phyloP scores from a whole-genome alignment of 2,113 vertebrate genomes.

The Tachuris rubrigastra region DNA sequence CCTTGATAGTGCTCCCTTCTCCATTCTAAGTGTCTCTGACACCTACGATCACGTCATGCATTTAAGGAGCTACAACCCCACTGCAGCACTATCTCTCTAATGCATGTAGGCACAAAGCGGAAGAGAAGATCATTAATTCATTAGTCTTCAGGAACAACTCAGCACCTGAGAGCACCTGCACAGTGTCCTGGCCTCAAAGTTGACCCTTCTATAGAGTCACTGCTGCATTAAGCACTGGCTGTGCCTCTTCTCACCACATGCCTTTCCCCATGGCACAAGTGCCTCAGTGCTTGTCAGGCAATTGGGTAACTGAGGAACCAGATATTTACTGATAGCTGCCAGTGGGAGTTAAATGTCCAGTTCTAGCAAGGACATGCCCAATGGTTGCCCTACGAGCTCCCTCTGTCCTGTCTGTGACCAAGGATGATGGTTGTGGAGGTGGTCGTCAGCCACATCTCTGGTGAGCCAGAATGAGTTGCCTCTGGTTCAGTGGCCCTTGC shows the following conservation, averaged over 20 bases:
- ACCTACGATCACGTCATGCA: rapidly evolving
- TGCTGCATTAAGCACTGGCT: neutral
- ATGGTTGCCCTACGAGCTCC: rapidly evolving
- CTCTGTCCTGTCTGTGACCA: neutral
- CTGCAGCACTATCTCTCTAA: neutral
- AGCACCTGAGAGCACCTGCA: neutral
- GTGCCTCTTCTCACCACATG: neutral
- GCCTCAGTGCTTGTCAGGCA: rapidly evolving
- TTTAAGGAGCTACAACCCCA: neutral
- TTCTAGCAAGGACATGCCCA: neutral
- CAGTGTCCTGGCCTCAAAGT: neutral
- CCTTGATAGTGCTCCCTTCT: neutral
- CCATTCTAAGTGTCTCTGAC: neutral
- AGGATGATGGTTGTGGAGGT: neutral
- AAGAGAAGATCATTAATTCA: neutral
- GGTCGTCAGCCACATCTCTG: neutral
- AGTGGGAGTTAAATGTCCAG: neutral
- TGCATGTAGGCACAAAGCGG: neutral
- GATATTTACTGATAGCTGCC: neutral
- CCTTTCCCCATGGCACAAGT: neutral
- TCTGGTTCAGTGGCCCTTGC: neutral
- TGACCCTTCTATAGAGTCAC: rapidly evolving
- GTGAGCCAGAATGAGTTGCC: neutral
- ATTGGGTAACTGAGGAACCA: neutral
- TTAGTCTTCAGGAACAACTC: neutral